Base-by-base conservation (phyloP, 2,113 vertebrate genomes). In the Hippocampus comes region DNA sequence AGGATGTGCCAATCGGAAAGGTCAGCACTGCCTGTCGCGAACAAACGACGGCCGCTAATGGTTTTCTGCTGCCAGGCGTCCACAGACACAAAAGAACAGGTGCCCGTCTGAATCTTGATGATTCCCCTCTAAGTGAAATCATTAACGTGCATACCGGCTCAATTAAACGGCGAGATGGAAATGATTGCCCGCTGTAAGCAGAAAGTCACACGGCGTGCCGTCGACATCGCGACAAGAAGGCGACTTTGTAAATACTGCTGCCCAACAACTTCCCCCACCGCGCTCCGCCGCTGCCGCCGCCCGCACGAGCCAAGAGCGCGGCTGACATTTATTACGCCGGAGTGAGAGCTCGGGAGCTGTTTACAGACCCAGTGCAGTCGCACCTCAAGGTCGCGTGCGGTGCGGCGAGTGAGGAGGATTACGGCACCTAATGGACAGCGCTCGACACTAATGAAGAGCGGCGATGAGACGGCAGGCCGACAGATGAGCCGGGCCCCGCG, bases 41-140 rank as follows among this genome's bases (percentile, higher is more conserved):
- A 91, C 83, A 88, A 91, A 90, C 87, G 86, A 86, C 34, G 81
- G 78, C 84, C 72, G 73, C 78, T 89, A 90, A 88, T 91, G 78
- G 75, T 85, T 87, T 84, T 88, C 78, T 83, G 63, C 83, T 91
- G 88, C 88, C 86, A 87, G 82, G 74, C 69, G 81, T 87, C 85
- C 77, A 84, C 71, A 74, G 84, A 75, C 83, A 82, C 83, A 88
- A 89, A 91, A 79, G 82, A 87, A 73, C 87, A 90, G 87, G 84
- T 87, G 90, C 85, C 86, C 73, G 79, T 89, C 79, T 77, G 90
- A 90, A 91, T 90, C 86, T 87, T 85, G 87, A 90, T 88, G 83
- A 88, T 83, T 82, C 77, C 73, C 71, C 75, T 80, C 79, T 79
- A 80, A 88, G 84, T 89, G 85, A 88, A 90, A 89, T 89, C 84